A percentile compares a stretch with the other conserved stretches of the same genome.
These are phyloP conservation scores for Melikaiella ostensackeni DNA, from an alignment of 2,888 invertebrate genomes.

Conservation along the genomic window DNA sequence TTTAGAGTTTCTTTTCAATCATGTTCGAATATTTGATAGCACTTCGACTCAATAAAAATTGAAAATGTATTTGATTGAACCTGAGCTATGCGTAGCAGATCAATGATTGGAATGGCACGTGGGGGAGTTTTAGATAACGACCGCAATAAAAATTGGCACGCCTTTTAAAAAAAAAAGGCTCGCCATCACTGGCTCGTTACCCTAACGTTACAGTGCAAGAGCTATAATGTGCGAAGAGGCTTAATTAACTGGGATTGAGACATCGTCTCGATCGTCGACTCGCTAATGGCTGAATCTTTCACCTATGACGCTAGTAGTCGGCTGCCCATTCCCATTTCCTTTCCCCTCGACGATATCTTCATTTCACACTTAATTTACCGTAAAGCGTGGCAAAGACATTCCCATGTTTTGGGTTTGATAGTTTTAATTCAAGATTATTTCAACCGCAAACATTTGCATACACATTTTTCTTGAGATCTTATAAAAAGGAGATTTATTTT, in stretches of 20 bases:
- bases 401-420: neutral
- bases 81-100: neutral
- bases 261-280: conserved; percentile 53
- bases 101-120: neutral
- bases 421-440: neutral
- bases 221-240: conserved; percentile 53
- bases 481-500: neutral
- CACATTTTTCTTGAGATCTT: neutral
- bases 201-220: conserved; percentile 47
- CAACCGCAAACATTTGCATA: neutral
- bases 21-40: neutral
- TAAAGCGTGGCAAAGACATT: conserved; percentile 35
- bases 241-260: conserved; percentile 57
- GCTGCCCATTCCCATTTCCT: conserved; percentile 45
- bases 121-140: conserved; percentile 24
- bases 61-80: neutral
- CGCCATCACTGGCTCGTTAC: conserved; percentile 43
- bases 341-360: conserved; percentile 17
- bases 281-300: conserved; percentile 51
- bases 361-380: conserved; percentile 38
- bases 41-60: neutral
- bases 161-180: conserved; percentile 24
- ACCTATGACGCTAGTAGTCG: conserved; percentile 48
- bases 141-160: conserved; percentile 19
- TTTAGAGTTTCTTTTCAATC: neutral